phyloP scores from a whole-genome alignment of 1,140 invertebrate genomes.

The Pectinophora gossypiella region DNA sequence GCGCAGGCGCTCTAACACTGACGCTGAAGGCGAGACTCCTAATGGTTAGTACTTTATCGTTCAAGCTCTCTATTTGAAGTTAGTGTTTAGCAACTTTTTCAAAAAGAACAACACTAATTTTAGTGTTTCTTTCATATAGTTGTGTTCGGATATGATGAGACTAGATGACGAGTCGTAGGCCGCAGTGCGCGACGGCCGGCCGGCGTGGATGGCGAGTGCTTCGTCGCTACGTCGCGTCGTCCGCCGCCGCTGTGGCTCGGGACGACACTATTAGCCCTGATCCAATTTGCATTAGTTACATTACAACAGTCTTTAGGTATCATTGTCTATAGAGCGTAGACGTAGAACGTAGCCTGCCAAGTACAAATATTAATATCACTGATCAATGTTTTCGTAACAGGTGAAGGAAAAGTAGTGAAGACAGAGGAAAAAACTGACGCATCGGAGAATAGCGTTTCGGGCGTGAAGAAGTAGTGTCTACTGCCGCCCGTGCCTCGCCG shows the following conservation, averaged over 20 bases:
- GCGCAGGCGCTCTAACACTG: conserved; percentile 69
- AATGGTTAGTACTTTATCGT: conserved; percentile 45
- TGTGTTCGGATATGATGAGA: conserved; percentile 27
- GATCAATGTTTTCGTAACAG: conserved; percentile 29
- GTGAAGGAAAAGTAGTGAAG: conserved; percentile 70
- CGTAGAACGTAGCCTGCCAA: too few species aligned
- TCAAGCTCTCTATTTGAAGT: too few species aligned
- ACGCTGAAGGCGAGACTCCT: conserved; percentile 54
- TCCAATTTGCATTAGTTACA: too few species aligned
- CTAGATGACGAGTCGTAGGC: conserved; percentile 43
- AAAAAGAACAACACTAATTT: not conserved
- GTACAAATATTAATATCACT: not conserved
- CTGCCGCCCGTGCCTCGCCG: not conserved
- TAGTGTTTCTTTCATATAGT: too few species aligned
- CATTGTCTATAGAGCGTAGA: too few species aligned
- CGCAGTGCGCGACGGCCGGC: not conserved
- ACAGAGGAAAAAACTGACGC: conserved; percentile 69
- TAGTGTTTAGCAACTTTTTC: not conserved
- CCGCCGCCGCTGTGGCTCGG: not conserved
- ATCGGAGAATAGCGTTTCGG: conserved; percentile 29
- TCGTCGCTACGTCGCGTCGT: conserved; percentile 10
- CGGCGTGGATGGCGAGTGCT: conserved; percentile 23
- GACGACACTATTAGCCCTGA: conserved; percentile 34
- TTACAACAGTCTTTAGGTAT: too few species aligned
- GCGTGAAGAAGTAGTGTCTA: conserved; percentile 36